Percentiles rank a stretch among this genome's conserved stretches.
These are phyloP conservation scores for Heptranchias perlo DNA, from an alignment of 2,113 vertebrate species.

Conservation along the genomic window DNA sequence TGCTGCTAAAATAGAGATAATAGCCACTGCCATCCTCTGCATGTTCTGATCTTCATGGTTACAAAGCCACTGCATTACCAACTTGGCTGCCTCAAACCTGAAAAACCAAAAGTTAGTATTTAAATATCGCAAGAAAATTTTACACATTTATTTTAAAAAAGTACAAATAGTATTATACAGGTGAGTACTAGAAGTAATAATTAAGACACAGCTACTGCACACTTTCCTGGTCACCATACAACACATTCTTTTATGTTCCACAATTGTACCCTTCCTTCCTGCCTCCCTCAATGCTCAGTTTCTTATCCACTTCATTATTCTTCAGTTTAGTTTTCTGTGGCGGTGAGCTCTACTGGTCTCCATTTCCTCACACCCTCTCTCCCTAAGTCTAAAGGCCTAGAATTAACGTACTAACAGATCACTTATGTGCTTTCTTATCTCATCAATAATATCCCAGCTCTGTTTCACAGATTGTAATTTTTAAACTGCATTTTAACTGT, in stretches of 20 bases:
- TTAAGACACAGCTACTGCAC: not conserved
- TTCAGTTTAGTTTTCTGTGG: not conserved
- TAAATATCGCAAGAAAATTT: not conserved
- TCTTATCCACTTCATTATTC: not conserved
- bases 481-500: not conserved
- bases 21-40: slow-evolving; percentile 98
- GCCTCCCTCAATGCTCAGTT: not conserved
- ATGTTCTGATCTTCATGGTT: slow-evolving; percentile 99
- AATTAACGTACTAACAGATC: not conserved
- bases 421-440: not conserved
- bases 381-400: not conserved
- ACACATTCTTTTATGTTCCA: not conserved
- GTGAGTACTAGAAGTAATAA: not conserved
- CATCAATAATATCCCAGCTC: not conserved
- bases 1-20: slow-evolving; percentile 95
- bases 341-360: not conserved
- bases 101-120: slow-evolving; percentile 35
- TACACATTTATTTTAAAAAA: not conserved
- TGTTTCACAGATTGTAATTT: not conserved
- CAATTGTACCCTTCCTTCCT: not conserved
- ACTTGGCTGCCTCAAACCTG: slow-evolving; percentile 96
- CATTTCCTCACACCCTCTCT: not conserved
- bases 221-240: not conserved
- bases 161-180: not conserved
- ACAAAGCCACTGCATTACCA: slow-evolving; percentile 99